These are phyloP conservation scores for Mnemiopsis leidyi DNA, from an alignment of 37 sponge, comb jelly and placozoan species.

Conservation along the genomic window DNA sequence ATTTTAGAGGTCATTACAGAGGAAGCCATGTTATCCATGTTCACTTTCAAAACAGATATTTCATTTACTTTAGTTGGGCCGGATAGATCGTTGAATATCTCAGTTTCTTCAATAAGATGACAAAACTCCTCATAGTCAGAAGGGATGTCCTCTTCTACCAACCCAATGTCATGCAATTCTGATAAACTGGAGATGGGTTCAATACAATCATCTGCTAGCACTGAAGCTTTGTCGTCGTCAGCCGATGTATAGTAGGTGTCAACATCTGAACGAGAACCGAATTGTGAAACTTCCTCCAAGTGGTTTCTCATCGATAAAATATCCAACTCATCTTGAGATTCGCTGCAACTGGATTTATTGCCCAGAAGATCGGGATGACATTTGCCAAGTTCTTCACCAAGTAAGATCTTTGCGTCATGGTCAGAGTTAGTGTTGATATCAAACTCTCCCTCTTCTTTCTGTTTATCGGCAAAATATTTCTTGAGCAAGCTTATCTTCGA, in stretches of 20 bases:
- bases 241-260: constrained; percentile 48
- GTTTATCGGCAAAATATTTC: too few species aligned
- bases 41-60: background rate
- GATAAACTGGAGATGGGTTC: background rate
- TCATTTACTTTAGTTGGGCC: background rate
- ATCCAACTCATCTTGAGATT: background rate
- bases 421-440: too few species aligned
- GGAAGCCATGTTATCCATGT: background rate
- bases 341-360: background rate
- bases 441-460: too few species aligned
- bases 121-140: too few species aligned
- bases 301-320: too few species aligned
- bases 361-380: too few species aligned
- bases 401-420: too few species aligned
- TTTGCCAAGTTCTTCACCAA: too few species aligned
- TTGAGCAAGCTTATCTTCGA: too few species aligned
- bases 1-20: background rate
- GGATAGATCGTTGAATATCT: background rate
- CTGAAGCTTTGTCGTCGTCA: background rate
- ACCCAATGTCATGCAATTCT: background rate
- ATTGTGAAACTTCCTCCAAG: background rate
- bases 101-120: background rate
- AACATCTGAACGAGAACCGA: background rate
- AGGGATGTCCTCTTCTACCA: background rate
- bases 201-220: background rate